These are phyloP conservation scores for Triops longicaudatus DNA, from an alignment of 1,140 invertebrate genomes.

Conservation along the genomic window DNA sequence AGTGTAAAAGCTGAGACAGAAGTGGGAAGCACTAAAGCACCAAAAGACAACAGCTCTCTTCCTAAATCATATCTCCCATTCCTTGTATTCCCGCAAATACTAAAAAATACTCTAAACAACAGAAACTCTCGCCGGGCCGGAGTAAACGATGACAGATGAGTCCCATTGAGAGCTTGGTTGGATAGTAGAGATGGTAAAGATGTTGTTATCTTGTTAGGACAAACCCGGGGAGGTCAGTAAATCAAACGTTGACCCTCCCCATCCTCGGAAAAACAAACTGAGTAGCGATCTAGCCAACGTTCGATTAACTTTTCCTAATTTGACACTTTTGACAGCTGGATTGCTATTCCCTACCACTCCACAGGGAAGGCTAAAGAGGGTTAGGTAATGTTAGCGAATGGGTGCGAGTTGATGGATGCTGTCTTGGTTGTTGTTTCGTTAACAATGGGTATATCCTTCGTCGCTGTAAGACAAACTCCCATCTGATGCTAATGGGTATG, in stretches of 20 bases:
- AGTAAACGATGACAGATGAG: background rate
- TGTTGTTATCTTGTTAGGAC: constrained; percentile 8
- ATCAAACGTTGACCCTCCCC: background rate
- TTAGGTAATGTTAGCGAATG: background rate
- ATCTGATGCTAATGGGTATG: too few species aligned
- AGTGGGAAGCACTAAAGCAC: too few species aligned
- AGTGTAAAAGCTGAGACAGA: too few species aligned
- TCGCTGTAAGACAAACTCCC: too few species aligned
- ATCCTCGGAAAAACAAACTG: background rate
- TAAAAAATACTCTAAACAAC: background rate
- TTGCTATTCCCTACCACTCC: background rate
- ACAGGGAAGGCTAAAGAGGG: background rate
- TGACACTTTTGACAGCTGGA: constrained; percentile 2
- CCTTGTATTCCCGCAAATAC: background rate
- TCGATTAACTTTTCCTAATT: background rate
- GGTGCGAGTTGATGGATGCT: background rate
- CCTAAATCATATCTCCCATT: background rate
- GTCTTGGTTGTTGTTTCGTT: background rate
- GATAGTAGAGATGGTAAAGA: background rate
- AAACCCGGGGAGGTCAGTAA: background rate
- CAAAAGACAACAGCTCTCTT: too few species aligned
- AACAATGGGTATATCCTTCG: background rate
- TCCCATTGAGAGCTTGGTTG: background rate
- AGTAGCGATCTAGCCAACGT: background rate
- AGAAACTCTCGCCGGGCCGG: background rate